Percentiles rank a stretch among this genome's conserved stretches.
Evolutionary conservation across 2,113 vertebrate genomes (phyloP).

Genomic region (Pachyramphus minor): DNA sequence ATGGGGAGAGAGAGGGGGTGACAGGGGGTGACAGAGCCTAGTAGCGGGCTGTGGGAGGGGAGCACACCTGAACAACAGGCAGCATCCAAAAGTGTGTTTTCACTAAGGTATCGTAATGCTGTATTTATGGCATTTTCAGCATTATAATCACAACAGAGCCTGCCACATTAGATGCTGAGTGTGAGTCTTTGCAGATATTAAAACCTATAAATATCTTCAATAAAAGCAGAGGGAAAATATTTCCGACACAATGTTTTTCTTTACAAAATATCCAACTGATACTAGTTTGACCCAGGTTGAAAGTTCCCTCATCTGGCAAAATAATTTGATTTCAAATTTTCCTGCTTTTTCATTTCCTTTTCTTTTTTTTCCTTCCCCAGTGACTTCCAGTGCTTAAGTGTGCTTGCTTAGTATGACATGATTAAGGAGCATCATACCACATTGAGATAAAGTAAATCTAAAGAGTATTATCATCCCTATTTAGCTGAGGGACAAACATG

Average conservation of each 20-base stretch:
- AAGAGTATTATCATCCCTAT: background rate
- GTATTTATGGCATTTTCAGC: background rate
- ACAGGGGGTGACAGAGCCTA: background rate
- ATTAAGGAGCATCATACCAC: background rate
- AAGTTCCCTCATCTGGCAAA: background rate
- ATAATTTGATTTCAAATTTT: background rate
- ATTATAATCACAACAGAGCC: background rate
- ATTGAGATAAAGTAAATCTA: background rate
- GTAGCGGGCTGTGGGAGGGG: background rate
- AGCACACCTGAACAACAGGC: background rate
- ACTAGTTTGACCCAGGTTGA: background rate
- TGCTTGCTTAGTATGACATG: background rate
- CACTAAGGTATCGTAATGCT: background rate
- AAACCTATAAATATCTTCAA: background rate
- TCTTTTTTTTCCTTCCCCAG: background rate
- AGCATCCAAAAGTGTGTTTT: background rate
- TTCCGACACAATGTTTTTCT: background rate
- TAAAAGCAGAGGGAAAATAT: background rate
- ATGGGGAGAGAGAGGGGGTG: fast-evolving
- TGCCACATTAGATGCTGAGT: background rate
- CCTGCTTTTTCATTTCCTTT: background rate
- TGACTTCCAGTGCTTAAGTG: background rate
- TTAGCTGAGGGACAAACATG: background rate
- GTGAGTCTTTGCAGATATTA: background rate
- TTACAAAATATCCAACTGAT: background rate